phyloP scores from a whole-genome alignment of 2,888 invertebrate genomes.

The Elmis aenea region DNA sequence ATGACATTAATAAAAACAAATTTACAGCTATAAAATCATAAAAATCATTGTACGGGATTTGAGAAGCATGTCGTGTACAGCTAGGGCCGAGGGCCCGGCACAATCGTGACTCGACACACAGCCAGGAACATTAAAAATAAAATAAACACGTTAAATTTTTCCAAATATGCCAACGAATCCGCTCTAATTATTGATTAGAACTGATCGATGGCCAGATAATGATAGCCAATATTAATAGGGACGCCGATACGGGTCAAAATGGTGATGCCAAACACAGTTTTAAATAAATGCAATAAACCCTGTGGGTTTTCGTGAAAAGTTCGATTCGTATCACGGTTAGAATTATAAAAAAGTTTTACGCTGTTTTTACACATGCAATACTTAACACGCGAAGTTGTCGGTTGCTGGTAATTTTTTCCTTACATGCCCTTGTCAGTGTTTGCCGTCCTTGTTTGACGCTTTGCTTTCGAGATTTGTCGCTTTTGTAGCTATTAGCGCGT shows the following conservation, averaged over 20 bases:
- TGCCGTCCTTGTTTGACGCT: too few relatives aligned
- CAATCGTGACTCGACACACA: too few relatives aligned
- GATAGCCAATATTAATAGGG: slow-evolving; percentile 30
- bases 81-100: too few relatives aligned
- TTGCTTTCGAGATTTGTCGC: slow-evolving; percentile 4
- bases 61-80: too few relatives aligned
- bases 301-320: slow-evolving; percentile 38
- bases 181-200: slow-evolving; percentile 20
- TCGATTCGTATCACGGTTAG: slow-evolving; percentile 38
- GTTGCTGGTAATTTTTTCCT: slow-evolving; percentile 10
- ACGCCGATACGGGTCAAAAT: slow-evolving; percentile 22
- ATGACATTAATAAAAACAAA: too few relatives aligned
- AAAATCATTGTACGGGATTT: too few relatives aligned
- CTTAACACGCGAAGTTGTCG: slow-evolving; percentile 35
- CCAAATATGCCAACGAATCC: slow-evolving; percentile 11
- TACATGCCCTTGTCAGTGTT: slow-evolving; percentile 10
- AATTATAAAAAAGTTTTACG: slow-evolving; percentile 44
- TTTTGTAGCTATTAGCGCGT: neutral
- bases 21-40: too few relatives aligned
- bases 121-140: too few relatives aligned
- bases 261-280: slow-evolving; percentile 18
- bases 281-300: slow-evolving; percentile 29
- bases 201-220: slow-evolving; percentile 23
- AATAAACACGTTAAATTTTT: slow-evolving; percentile 13
- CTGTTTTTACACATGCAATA: slow-evolving; percentile 44